A percentile compares a stretch with the other conserved stretches of the same genome.
Evolutionary conservation across 2,888 invertebrate genomes (phyloP).

Genomic region (Caradrina clavipalpis): DNA sequence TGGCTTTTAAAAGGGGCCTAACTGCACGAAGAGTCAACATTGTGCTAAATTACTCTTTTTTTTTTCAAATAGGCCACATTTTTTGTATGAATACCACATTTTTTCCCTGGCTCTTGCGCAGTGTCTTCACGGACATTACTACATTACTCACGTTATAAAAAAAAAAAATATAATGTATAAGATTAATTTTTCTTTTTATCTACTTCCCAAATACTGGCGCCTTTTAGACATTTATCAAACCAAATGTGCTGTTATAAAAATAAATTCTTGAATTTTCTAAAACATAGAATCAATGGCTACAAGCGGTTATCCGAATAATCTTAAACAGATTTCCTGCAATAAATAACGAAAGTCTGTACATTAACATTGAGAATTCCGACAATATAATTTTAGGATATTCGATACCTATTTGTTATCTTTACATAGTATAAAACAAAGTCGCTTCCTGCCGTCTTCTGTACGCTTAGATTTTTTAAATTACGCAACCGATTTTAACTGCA

Average conservation of each 20-base stretch:
- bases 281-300: conserved; percentile 23
- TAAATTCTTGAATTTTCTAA: conserved; percentile 6
- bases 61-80: not conserved
- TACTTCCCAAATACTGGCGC: conserved; percentile 4
- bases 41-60: not conserved
- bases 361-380: conserved; percentile 4
- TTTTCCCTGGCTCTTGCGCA: conserved; percentile 5
- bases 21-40: not conserved
- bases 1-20: not conserved
- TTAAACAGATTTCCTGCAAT: not conserved
- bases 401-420: not conserved
- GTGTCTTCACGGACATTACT: conserved; percentile 14
- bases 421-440: no score
- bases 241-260: not conserved
- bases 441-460: no score
- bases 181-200: conserved; percentile 35
- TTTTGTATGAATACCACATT: not conserved
- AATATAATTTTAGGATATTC: not conserved
- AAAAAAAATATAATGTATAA: not conserved
- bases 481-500: no score
- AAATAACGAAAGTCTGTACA: conserved; percentile 7
- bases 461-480: no score
- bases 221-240: conserved; percentile 16
- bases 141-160: conserved; percentile 15
- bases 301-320: conserved; percentile 4